Base-by-base conservation (phyloP, 2,888 invertebrate genomes). In the Euzophera pinguis region DNA sequence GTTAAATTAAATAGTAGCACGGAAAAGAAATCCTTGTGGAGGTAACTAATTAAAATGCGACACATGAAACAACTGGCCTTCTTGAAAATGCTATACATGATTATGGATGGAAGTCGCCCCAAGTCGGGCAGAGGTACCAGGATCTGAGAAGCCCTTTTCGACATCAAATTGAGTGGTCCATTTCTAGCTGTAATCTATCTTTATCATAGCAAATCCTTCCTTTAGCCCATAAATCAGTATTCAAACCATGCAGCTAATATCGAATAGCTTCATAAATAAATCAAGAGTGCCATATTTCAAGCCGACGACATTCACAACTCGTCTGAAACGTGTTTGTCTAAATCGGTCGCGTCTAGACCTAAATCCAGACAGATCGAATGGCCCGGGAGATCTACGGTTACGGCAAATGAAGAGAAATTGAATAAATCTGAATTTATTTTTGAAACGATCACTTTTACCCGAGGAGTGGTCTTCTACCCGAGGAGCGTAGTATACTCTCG, bases 301-400 rank as follows among this genome's bases (percentile, higher is more conserved):
- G 43, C 29, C 1, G 39, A 13, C 8, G 29, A 16, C 47, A 16
- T 47, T 17, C 35, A 47, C 17, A 47, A 17, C 47, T 34, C 34
- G 47, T 35, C 35, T 37, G 35, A 35, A 37, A 48, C 48, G 48
- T 38, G 48, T 48, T 45, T 14, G 32, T 50, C 50, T 38, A 51
- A 53, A 53, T 49, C 49, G 27, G 47, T 13, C 29, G 29, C 29
- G 73, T 75, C 74, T 72, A 73, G 73, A 74, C 75, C 60, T 56
- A 61, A 61, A 63, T 61, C 61, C 66, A 75, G 75, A 67, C 73
- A 59, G 55, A 55, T 60, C 54, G 58, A 55, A 65, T 59, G 63
- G 32, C 43, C 10, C 7, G 17, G 6, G 5, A 32, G 39, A 39
- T 39, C 10, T 39, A 10, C 8, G 8, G 14, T 14, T 8, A 32